These are phyloP conservation scores for Xenopus tropicalis DNA, from an alignment of 2,113 vertebrate species.

Conservation along the genomic window DNA sequence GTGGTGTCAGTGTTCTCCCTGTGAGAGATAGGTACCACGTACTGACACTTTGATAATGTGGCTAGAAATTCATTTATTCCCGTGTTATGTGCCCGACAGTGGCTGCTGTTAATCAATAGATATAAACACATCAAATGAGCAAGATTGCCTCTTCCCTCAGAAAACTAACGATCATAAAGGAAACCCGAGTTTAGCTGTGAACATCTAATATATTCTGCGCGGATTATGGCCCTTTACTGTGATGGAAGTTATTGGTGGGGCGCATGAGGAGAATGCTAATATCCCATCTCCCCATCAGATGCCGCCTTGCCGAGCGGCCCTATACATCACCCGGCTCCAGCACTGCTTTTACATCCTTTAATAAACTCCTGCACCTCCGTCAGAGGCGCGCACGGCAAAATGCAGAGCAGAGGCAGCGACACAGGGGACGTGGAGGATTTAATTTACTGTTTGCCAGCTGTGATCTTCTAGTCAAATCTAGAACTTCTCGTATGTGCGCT, in stretches of 20 bases:
- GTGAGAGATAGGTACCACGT: slow-evolving; percentile 7
- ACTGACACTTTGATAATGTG: not conserved
- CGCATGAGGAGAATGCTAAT: slow-evolving; percentile 41
- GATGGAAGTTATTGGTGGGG: slow-evolving; percentile 43
- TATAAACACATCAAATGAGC: slow-evolving; percentile 45
- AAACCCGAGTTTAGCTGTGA: slow-evolving; percentile 39
- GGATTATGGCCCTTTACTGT: slow-evolving; percentile 44
- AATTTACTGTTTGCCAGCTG: slow-evolving; percentile 27
- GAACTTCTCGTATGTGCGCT: not conserved
- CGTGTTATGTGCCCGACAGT: slow-evolving; percentile 37
- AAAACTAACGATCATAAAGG: slow-evolving; percentile 44
- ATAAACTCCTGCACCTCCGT: slow-evolving; percentile 29
- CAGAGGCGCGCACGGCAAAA: not conserved
- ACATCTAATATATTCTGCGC: slow-evolving; percentile 45
- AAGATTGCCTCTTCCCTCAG: slow-evolving; percentile 37
- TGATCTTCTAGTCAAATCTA: slow-evolving; percentile 8
- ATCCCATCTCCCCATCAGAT: slow-evolving; percentile 25
- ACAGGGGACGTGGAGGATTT: slow-evolving; percentile 24
- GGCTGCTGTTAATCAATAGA: slow-evolving; percentile 43
- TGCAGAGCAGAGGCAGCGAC: slow-evolving; percentile 20
- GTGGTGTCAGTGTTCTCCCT: not conserved
- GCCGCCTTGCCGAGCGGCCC: slow-evolving; percentile 31
- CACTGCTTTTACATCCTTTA: slow-evolving; percentile 44
- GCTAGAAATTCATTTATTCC: slow-evolving; percentile 29
- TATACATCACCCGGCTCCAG: slow-evolving; percentile 35